Evolutionary conservation across 2,888 invertebrate genomes (phyloP).

Genomic region (Dorcus hopei): DNA sequence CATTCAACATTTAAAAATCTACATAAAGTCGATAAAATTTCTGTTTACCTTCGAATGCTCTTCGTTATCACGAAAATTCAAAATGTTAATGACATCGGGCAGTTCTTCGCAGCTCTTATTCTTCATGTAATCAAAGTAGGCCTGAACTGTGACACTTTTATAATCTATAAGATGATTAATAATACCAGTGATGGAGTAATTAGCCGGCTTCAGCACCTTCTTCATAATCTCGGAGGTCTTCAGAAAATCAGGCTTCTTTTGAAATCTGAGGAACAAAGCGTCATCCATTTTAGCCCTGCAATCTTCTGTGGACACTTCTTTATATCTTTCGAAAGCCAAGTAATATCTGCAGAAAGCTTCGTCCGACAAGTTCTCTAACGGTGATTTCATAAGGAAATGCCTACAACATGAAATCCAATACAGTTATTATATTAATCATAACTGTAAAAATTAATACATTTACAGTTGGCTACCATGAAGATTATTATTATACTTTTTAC

Average conservation of each 20-base stretch:
- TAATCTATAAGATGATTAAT: conserved; percentile 23
- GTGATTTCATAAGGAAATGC: conserved; percentile 28
- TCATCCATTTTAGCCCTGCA: conserved; percentile 27
- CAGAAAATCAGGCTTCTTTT: conserved; percentile 26
- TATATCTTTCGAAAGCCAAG: conserved; percentile 36
- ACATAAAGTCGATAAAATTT: too few species aligned
- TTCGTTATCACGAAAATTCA: too few species aligned
- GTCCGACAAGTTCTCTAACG: conserved; percentile 28
- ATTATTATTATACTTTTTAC: too few species aligned
- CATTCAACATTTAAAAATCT: too few species aligned
- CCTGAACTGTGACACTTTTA: conserved; percentile 10
- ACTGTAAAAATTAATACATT: too few species aligned
- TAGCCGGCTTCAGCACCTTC: conserved; percentile 25
- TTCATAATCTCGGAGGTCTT: conserved; percentile 27
- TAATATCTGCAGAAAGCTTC: conserved; percentile 35
- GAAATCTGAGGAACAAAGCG: conserved; percentile 29
- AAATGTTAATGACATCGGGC: background rate
- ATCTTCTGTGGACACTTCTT: conserved; percentile 21
- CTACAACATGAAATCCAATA: conserved; percentile 20
- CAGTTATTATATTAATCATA: background rate
- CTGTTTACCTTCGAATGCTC: too few species aligned
- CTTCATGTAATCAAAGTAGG: conserved; percentile 31
- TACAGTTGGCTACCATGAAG: too few species aligned
- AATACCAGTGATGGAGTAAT: conserved; percentile 21
- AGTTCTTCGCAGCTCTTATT: conserved; percentile 16